Conservation (phyloP, 1,140 invertebrate species). For the Parapsyche elsis region DNA sequence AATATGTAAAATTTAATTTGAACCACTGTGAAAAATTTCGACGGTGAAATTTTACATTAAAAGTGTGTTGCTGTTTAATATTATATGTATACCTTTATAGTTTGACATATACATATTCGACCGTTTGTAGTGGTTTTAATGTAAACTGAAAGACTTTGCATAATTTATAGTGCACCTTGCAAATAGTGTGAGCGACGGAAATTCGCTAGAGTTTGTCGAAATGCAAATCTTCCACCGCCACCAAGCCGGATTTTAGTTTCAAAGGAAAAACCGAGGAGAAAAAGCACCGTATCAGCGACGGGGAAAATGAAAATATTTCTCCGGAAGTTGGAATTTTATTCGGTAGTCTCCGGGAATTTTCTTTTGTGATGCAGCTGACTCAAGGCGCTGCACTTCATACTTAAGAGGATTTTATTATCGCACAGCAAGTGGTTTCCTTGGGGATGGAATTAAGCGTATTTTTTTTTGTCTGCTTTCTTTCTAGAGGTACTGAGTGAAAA, state of each 20-base stretch:
- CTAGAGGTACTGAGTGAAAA: no score
- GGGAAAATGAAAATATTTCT: slow-evolving; percentile 16
- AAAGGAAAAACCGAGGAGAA: background rate
- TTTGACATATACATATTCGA: no score
- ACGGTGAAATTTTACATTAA: no score
- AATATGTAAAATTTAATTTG: no score
- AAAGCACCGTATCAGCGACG: slow-evolving; percentile 4
- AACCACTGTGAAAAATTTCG: no score
- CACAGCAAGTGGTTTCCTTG: background rate
- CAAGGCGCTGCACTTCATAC: slow-evolving; percentile 1
- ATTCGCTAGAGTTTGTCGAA: background rate
- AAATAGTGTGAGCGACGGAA: background rate
- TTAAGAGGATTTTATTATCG: background rate
- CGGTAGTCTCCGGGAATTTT: background rate
- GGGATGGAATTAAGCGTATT: background rate
- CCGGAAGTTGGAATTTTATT: background rate
- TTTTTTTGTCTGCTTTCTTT: no score
- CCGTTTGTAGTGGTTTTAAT: no score
- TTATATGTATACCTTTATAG: no score
- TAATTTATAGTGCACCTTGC: no score
- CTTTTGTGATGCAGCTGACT: background rate
- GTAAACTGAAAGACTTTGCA: no score
- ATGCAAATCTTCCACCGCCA: background rate
- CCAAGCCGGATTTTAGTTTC: background rate
- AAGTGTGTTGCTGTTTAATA: no score